These are phyloP conservation scores for Frankliniella fusca DNA, from an alignment of 2,888 invertebrate genomes.

Conservation along the genomic window DNA sequence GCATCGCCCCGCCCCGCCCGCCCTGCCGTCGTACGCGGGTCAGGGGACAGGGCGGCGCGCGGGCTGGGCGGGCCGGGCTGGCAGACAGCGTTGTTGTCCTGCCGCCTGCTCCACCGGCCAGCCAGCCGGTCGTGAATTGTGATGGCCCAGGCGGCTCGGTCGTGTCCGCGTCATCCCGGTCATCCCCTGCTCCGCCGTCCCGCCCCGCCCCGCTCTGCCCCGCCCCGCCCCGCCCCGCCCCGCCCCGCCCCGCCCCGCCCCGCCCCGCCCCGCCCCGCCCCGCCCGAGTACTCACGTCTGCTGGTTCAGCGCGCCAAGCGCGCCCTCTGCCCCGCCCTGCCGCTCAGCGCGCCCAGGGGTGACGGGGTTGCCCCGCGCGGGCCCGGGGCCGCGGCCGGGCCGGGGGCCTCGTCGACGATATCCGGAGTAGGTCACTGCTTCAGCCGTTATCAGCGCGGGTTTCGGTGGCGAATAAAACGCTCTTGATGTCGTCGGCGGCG, in stretches of 20 bases:
- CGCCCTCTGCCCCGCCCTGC: too few species aligned
- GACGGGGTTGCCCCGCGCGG: too few species aligned
- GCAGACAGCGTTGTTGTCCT: not conserved
- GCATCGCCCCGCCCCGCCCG: not conserved
- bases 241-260: too few species aligned
- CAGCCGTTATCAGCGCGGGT: not conserved
- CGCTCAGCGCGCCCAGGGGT: too few species aligned
- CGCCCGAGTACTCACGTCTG: too few species aligned
- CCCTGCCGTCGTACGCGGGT: not conserved
- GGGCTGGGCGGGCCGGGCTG: not conserved
- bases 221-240: not conserved
- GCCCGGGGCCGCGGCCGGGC: too few species aligned
- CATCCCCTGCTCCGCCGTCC: not conserved
- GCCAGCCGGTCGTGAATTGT: too few species aligned
- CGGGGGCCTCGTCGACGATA: not conserved
- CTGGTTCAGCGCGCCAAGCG: too few species aligned
- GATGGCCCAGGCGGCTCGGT: too few species aligned
- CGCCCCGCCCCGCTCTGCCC: not conserved
- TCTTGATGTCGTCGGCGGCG: not conserved
- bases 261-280: too few species aligned
- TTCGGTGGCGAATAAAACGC: not conserved
- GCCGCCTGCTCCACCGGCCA: too few species aligned
- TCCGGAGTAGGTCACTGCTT: constrained; percentile 2
- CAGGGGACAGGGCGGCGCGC: constrained; percentile 23
- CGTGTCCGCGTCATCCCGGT: too few species aligned